phyloP scores from a whole-genome alignment of 2,797 vertebrate species.

The Lemur catta region DNA sequence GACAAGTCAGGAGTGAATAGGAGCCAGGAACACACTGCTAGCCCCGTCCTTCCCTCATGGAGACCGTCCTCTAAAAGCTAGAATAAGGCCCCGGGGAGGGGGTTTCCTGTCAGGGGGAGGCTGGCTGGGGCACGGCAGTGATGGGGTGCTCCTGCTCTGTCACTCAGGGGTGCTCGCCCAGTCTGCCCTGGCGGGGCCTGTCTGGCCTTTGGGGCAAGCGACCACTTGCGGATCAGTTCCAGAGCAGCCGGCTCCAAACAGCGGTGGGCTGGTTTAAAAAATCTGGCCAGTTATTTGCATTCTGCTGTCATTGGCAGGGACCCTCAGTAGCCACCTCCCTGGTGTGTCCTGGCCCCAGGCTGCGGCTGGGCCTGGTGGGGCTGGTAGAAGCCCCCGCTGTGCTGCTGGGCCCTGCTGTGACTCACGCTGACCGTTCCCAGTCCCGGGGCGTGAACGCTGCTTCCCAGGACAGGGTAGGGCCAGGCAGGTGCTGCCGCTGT shows the following conservation, averaged over 20 bases:
- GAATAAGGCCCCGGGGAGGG: neutral
- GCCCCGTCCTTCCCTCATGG: neutral
- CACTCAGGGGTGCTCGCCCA: neutral
- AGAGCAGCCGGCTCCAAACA: neutral
- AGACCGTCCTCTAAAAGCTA: neutral
- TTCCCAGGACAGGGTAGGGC: neutral
- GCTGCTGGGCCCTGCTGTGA: neutral
- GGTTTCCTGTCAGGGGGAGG: neutral
- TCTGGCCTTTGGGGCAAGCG: neutral
- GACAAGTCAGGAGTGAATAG: neutral
- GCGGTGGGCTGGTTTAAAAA: neutral
- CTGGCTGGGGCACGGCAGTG: neutral
- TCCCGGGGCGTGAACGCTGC: neutral
- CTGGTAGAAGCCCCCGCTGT: rapidly evolving
- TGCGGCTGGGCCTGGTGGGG: neutral
- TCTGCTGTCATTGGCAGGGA: neutral
- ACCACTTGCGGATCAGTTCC: neutral
- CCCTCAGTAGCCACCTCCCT: neutral
- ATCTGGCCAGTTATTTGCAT: neutral
- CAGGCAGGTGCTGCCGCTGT: rapidly evolving
- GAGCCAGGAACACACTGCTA: neutral
- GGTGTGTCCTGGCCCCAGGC: too few species aligned
- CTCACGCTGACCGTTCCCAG: neutral
- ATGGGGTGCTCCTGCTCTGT: neutral
- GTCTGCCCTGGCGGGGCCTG: neutral